These are phyloP conservation scores for Cephus runcator DNA, from an alignment of 2,888 invertebrate species.

Conservation along the genomic window DNA sequence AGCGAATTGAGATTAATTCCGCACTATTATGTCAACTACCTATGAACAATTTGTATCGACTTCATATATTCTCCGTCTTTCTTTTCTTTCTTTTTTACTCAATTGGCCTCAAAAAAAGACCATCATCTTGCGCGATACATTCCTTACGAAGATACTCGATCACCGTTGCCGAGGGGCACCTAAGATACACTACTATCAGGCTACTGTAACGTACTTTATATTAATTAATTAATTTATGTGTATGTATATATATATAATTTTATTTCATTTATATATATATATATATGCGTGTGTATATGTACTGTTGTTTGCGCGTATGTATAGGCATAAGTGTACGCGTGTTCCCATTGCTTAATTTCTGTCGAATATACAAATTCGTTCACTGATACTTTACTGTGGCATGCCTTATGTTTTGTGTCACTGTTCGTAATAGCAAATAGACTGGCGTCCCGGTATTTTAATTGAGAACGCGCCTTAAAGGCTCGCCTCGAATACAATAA, in stretches of 20 bases:
- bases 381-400: not conserved
- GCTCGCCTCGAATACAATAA: not conserved
- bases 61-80: not conserved
- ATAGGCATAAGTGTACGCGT: not conserved
- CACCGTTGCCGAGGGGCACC: slow-evolving; percentile 2
- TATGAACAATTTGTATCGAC: not conserved
- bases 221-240: not conserved
- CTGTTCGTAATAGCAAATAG: not conserved
- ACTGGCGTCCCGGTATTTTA: not conserved
- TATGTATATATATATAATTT: no score
- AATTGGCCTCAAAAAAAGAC: not conserved
- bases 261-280: no score
- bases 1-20: not conserved
- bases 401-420: not conserved
- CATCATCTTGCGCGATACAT: not conserved
- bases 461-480: not conserved
- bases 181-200: slow-evolving; percentile 3
- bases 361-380: not conserved
- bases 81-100: not conserved
- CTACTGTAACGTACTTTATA: slow-evolving; percentile 1
- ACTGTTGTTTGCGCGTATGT: not conserved
- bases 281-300: not conserved
- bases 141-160: not conserved
- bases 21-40: not conserved
- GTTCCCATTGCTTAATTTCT: not conserved